Percentiles rank a stretch among this genome's conserved stretches.
These are phyloP conservation scores for Phyllotis vaccarum DNA, from an alignment of 2,797 vertebrate species.

Conservation along the genomic window DNA sequence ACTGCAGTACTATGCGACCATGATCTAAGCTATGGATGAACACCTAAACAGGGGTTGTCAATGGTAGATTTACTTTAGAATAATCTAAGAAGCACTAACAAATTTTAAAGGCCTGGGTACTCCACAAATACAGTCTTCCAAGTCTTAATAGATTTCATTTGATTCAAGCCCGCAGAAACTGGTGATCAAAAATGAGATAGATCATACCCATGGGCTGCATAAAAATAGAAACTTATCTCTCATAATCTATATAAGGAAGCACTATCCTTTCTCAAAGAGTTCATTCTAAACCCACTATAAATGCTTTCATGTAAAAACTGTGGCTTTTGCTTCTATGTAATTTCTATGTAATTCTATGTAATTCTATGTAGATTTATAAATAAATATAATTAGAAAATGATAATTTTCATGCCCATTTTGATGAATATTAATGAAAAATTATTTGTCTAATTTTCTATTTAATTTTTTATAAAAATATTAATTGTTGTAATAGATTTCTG, in stretches of 20 bases:
- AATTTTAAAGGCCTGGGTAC: not conserved
- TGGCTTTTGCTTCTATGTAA: no score
- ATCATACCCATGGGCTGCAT: not conserved
- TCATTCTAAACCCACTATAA: not conserved
- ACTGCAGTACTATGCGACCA: not conserved
- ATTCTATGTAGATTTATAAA: not conserved
- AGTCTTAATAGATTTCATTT: not conserved
- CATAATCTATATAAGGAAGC: not conserved
- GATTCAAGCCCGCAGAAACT: not conserved
- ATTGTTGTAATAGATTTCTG: no score
- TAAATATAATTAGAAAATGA: not conserved
- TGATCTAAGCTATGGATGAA: not conserved
- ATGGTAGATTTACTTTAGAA: not conserved
- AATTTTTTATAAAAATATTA: not conserved
- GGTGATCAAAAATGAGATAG: not conserved
- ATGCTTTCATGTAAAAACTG: not conserved
- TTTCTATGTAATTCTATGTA: no score
- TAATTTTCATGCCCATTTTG: not conserved
- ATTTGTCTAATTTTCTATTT: not conserved
- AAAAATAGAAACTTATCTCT: not conserved
- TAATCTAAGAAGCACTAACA: not conserved
- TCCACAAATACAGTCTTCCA: not conserved
- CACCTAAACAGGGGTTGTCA: not conserved
- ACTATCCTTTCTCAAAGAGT: not conserved
- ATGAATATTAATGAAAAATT: not conserved